Percentiles rank a stretch among this genome's conserved stretches.
phyloP scores from a whole-genome alignment of 2,797 vertebrate species.

The Melanotaenia trifasciata region DNA sequence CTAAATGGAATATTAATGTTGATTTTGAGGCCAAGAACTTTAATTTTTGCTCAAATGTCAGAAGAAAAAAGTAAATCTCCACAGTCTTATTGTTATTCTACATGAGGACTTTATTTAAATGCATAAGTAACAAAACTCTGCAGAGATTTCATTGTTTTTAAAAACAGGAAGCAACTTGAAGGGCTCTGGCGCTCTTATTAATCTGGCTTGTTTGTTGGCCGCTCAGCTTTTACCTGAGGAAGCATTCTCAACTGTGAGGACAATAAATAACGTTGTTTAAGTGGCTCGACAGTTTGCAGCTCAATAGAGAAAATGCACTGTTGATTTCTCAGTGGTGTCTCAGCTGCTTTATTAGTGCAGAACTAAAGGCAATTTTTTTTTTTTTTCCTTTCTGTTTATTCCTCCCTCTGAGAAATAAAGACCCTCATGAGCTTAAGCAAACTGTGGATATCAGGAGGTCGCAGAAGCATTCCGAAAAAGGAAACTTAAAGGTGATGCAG shows the following conservation, averaged over 20 bases:
- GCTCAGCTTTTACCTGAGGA: slow-evolving; percentile 61
- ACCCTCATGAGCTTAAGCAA: slow-evolving; percentile 36
- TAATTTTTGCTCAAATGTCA: too few species aligned
- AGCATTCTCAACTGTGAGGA: slow-evolving; percentile 41
- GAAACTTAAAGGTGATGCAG: slow-evolving; percentile 31
- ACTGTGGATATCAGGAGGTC: slow-evolving; percentile 40
- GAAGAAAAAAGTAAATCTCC: too few species aligned
- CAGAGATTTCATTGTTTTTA: slow-evolving; percentile 32
- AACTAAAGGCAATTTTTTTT: slow-evolving; percentile 37
- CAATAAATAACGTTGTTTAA: slow-evolving; percentile 59
- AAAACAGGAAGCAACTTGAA: slow-evolving; percentile 1
- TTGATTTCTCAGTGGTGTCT: slow-evolving; percentile 67
- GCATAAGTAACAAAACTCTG: slow-evolving; percentile 21
- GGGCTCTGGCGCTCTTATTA: slow-evolving; percentile 40
- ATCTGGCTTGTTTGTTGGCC: slow-evolving; percentile 51
- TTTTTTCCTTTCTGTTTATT: slow-evolving; percentile 35
- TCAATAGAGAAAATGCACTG: slow-evolving; percentile 54
- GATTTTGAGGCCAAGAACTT: too few species aligned
- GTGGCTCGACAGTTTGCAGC: slow-evolving; percentile 50
- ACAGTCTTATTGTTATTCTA: too few species aligned
- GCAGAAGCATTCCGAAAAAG: slow-evolving; percentile 35
- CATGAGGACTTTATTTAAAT: too few species aligned
- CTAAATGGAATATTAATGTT: too few species aligned
- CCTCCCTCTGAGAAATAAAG: slow-evolving; percentile 20
- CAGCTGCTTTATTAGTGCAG: slow-evolving; percentile 57